Evolutionary conservation across 2,888 invertebrate species (phyloP).

Genomic region (Sepioteuthis lessoniana): DNA sequence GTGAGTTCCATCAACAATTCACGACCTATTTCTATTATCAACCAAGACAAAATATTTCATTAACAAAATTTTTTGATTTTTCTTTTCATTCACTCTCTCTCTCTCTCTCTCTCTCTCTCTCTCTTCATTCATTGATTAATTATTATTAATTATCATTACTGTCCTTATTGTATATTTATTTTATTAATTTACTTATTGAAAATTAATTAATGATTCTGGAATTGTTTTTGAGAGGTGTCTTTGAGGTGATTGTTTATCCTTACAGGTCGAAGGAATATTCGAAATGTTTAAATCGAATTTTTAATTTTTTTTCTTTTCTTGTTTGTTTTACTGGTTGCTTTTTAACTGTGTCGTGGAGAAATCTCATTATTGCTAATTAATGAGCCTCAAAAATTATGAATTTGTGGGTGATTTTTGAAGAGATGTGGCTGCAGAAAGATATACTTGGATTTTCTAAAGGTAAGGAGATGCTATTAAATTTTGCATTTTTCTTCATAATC

Average conservation of each 20-base stretch:
- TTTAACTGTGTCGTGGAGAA: background rate
- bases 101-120: background rate
- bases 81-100: background rate
- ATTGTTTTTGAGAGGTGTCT: constrained; percentile 33
- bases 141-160: background rate
- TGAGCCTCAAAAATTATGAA: background rate
- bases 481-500: too few relatives aligned
- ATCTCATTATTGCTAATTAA: background rate
- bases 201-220: background rate
- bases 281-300: background rate
- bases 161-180: constrained; percentile 9
- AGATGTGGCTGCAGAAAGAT: too few relatives aligned
- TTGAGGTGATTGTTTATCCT: constrained; percentile 33
- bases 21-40: background rate
- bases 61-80: background rate
- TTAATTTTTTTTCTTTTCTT: background rate
- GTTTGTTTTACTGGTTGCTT: background rate
- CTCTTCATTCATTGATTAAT: background rate
- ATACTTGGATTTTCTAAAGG: too few relatives aligned
- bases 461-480: too few relatives aligned
- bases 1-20: background rate
- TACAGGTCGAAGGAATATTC: constrained; percentile 17
- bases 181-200: constrained; percentile 33
- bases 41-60: constrained; percentile 6
- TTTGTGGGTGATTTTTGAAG: too few relatives aligned